Evolutionary conservation across 2,797 vertebrate genomes (phyloP), one percentile per base, ranked within the genome.

Genomic region (Oceanodroma leucorhoa): DNA sequence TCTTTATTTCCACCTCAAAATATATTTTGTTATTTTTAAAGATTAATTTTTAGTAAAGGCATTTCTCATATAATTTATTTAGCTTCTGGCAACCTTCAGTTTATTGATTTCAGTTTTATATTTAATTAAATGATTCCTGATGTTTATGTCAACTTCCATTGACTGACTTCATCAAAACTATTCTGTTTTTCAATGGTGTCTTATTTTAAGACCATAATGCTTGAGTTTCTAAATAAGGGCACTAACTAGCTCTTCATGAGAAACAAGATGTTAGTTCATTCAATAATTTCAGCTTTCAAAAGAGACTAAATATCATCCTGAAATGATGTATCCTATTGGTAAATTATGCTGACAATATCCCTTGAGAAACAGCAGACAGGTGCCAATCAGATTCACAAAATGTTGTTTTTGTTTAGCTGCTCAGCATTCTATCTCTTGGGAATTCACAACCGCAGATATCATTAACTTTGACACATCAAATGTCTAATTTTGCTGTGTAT

Each of bases 311-410:
- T 87, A 94, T 73, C 41, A 82, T 60, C 23, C 43, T 83, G 27
- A 93, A 96, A 93, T 87, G 2, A 80, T 91, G 29, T 50, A 75
- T 87, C 71, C 20, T 90, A 65, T 66, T 85, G 67, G 38, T 76
- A 95, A 91, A 29, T 94, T 96, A 70, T 83, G 24, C 57, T 92
- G 72, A 67, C 0, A 65, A 61, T 85, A 75, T 87, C 71, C 62
- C 65, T 61, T 83, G 87, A 92, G 95, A 96, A 67, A 81, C 6
- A 92, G 78, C 50, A 96, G 89, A 93, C 90, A 96, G 58, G 11
- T 94, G 92, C 30, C 94, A 97, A 90, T 97, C 90, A 96, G 72
- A 79, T 64, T 71, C 53, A 19, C 24, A 96, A 94, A 94, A 75
- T 5, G 4, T 66, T 87, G 23, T 69, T 96, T 97, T 89, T 95